These are phyloP conservation scores for Anthophora plumipes DNA, from an alignment of 2,888 invertebrate species.

Conservation along the genomic window DNA sequence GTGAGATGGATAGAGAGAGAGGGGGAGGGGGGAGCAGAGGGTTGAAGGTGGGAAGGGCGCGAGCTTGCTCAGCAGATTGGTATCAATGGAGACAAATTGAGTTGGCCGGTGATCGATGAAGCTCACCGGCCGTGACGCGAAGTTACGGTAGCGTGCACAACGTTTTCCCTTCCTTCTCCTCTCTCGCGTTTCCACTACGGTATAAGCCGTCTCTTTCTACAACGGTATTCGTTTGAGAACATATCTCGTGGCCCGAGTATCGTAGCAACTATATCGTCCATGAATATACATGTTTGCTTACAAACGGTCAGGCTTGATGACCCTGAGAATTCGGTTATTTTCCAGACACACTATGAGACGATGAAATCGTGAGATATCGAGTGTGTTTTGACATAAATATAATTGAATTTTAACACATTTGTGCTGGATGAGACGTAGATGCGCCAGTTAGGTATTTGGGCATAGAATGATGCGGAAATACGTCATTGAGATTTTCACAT, in stretches of 20 bases:
- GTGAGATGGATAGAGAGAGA: not conserved
- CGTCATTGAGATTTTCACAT: too few relatives aligned
- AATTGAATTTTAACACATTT: too few relatives aligned
- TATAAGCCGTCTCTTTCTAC: slow-evolving; percentile 59
- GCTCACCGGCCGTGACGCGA: slow-evolving; percentile 81
- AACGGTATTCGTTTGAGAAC: slow-evolving; percentile 63
- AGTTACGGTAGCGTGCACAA: slow-evolving; percentile 80
- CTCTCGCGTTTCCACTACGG: slow-evolving; percentile 45
- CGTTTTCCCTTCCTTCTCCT: slow-evolving; percentile 73
- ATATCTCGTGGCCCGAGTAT: slow-evolving; percentile 54
- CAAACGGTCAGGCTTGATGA: slow-evolving; percentile 23
- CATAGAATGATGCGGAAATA: too few relatives aligned
- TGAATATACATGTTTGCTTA: slow-evolving; percentile 62
- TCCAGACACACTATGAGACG: slow-evolving; percentile 15
- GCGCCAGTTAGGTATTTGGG: too few relatives aligned
- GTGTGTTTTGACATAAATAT: too few relatives aligned
- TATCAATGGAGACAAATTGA: slow-evolving; percentile 85
- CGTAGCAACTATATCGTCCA: slow-evolving; percentile 40
- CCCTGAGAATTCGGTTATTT: slow-evolving; percentile 43
- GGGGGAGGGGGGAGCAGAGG: slow-evolving; percentile 14
- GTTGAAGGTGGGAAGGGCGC: slow-evolving; percentile 47
- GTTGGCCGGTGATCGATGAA: slow-evolving; percentile 84
- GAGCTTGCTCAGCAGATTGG: slow-evolving; percentile 84
- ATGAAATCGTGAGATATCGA: slow-evolving; percentile 1
- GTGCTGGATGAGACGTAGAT: too few relatives aligned